Percentiles rank a stretch among this genome's conserved stretches.
These are phyloP conservation scores for Oscheius sp. DNA, from an alignment of 1,140 invertebrate genomes.

Conservation along the genomic window DNA sequence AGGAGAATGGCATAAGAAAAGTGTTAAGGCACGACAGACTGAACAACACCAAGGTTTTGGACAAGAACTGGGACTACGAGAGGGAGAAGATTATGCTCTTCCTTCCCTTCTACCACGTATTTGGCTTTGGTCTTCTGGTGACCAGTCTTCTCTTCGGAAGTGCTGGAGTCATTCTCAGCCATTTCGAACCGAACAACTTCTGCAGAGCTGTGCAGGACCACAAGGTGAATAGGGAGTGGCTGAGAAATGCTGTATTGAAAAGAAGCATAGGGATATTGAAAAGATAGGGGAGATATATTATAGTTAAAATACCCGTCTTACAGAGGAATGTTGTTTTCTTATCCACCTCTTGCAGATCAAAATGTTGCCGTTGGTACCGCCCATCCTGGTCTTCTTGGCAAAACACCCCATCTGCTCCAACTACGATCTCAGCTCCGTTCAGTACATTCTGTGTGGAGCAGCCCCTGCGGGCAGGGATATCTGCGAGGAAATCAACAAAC, in stretches of 20 bases:
- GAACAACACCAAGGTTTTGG: slow-evolving; percentile 11
- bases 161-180: slow-evolving; percentile 18
- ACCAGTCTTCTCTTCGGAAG: slow-evolving; percentile 16
- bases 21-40: slow-evolving; percentile 12
- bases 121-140: slow-evolving; percentile 33
- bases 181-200: slow-evolving; percentile 36
- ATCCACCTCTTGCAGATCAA: slow-evolving; percentile 53
- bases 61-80: slow-evolving; percentile 34
- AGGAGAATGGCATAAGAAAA: neutral
- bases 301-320: slow-evolving; percentile 5
- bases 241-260: slow-evolving; percentile 4
- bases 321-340: neutral
- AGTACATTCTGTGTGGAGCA: slow-evolving; percentile 70
- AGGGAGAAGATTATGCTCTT: slow-evolving; percentile 36
- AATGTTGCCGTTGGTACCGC: slow-evolving; percentile 63
- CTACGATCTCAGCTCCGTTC: slow-evolving; percentile 66
- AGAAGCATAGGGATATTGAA: too few species aligned
- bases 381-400: slow-evolving; percentile 70
- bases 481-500: slow-evolving; percentile 36
- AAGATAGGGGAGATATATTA: too few species aligned
- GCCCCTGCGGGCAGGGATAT: slow-evolving; percentile 68
- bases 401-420: slow-evolving; percentile 68
- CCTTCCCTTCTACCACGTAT: slow-evolving; percentile 42
- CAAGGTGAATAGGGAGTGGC: slow-evolving; percentile 10
- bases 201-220: slow-evolving; percentile 30